These are phyloP conservation scores for Heliornis fulica DNA, from an alignment of 2,113 vertebrate genomes.

Conservation along the genomic window DNA sequence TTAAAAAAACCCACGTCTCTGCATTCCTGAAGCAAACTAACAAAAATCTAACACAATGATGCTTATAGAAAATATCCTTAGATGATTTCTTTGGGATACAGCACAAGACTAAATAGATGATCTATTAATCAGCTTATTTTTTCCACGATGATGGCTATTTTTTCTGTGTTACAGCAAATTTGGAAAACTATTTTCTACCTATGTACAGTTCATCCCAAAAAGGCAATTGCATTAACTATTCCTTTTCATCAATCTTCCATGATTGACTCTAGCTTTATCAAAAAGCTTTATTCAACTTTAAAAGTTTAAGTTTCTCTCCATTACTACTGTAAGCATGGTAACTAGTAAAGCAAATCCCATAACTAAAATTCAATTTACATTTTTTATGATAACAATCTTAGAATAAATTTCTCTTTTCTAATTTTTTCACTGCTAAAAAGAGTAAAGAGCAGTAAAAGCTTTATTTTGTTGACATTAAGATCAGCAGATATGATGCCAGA, in stretches of 20 bases:
- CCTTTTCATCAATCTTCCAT: not conserved
- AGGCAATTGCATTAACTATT: not conserved
- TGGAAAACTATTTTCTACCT: not conserved
- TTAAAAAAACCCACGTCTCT: not conserved
- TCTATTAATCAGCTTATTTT: not conserved
- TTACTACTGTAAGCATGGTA: not conserved
- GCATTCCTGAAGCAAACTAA: not conserved
- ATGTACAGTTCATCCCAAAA: not conserved
- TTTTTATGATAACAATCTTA: not conserved
- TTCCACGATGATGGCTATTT: not conserved
- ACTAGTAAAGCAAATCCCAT: not conserved
- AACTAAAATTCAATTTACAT: not conserved
- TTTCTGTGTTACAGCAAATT: not conserved
- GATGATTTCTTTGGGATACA: not conserved
- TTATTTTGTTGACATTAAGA: slow-evolving; percentile 30
- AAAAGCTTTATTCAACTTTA: not conserved
- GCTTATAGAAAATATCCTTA: not conserved
- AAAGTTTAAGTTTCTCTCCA: not conserved
- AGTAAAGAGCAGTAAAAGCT: not conserved
- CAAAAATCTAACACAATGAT: not conserved
- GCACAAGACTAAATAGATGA: not conserved
- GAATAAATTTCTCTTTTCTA: not conserved
- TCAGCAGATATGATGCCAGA: not conserved
- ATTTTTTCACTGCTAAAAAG: not conserved
- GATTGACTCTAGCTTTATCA: not conserved